Conservation (phyloP, 2,113 vertebrate genomes). For the Balaeniceps rex region DNA sequence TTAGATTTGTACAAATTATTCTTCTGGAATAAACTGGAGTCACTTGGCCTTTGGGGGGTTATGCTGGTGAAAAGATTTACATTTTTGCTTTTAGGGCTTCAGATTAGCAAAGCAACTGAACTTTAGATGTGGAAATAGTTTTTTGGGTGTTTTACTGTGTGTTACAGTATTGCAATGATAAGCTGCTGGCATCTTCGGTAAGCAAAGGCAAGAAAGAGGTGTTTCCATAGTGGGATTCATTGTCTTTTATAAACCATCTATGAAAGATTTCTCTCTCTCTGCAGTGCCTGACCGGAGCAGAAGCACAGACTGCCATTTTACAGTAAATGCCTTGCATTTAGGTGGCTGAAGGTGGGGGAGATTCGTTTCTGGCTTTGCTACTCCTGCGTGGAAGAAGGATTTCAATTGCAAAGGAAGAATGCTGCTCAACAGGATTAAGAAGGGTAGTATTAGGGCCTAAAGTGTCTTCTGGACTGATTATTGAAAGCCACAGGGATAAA, state of each 20-base stretch:
- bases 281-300: not conserved
- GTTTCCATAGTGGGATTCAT: not conserved
- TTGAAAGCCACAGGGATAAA: not conserved
- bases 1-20: slow-evolving; percentile 4
- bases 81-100: not conserved
- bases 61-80: not conserved
- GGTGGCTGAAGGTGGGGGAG: not conserved
- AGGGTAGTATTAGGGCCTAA: not conserved
- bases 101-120: not conserved
- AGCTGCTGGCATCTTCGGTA: not conserved
- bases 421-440: not conserved
- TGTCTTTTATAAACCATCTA: not conserved
- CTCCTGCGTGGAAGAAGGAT: not conserved
- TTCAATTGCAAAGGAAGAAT: not conserved
- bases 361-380: not conserved
- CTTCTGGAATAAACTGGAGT: slow-evolving; percentile 3
- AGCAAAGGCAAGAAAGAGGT: not conserved
- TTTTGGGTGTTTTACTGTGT: not conserved
- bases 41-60: not conserved
- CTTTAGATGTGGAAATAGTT: not conserved
- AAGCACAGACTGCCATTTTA: not conserved
- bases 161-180: not conserved
- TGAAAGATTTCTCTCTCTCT: not conserved
- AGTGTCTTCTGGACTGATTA: not conserved
- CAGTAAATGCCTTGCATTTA: not conserved